Conservation (phyloP, 2,888 invertebrate genomes). For the Gryllus longicercus region DNA sequence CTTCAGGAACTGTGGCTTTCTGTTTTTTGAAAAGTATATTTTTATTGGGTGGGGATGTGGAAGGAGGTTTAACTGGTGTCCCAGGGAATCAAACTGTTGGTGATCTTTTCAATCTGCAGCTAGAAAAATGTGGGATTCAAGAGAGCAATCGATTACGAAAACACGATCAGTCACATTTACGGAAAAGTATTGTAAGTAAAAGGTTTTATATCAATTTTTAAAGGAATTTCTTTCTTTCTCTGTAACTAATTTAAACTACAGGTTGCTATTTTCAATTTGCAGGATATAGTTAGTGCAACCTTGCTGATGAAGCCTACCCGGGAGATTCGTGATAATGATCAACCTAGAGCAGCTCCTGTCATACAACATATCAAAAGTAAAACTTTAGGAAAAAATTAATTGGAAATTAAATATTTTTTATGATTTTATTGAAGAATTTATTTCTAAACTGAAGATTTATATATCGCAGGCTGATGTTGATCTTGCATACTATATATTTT, state of each 20-base stretch:
- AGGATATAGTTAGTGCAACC: slow-evolving; percentile 60
- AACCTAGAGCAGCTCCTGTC: slow-evolving; percentile 51
- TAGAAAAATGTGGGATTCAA: neutral
- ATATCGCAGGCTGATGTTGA: slow-evolving; percentile 7
- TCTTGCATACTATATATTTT: slow-evolving; percentile 18
- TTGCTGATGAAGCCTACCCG: slow-evolving; percentile 62
- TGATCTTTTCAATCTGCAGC: slow-evolving; percentile 43
- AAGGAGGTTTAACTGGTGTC: slow-evolving; percentile 55
- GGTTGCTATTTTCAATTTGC: slow-evolving; percentile 27
- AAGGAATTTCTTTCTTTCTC: slow-evolving; percentile 22
- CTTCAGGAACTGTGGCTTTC: slow-evolving; percentile 70
- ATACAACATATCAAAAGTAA: slow-evolving; percentile 66
- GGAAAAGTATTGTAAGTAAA: slow-evolving; percentile 35
- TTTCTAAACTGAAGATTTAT: slow-evolving; percentile 38
- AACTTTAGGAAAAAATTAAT: slow-evolving; percentile 41
- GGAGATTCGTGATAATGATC: slow-evolving; percentile 53
- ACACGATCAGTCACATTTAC: too few relatives aligned
- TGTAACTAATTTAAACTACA: slow-evolving; percentile 3
- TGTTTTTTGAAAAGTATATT: slow-evolving; percentile 63
- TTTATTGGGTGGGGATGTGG: slow-evolving; percentile 60
- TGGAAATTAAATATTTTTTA: slow-evolving; percentile 29
- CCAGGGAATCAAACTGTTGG: slow-evolving; percentile 54
- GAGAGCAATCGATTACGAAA: too few relatives aligned
- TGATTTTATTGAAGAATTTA: slow-evolving; percentile 36
- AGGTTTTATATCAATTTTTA: slow-evolving; percentile 21